These are phyloP conservation scores for Thecophora atra DNA, from an alignment of 2,888 invertebrate species.

Conservation along the genomic window DNA sequence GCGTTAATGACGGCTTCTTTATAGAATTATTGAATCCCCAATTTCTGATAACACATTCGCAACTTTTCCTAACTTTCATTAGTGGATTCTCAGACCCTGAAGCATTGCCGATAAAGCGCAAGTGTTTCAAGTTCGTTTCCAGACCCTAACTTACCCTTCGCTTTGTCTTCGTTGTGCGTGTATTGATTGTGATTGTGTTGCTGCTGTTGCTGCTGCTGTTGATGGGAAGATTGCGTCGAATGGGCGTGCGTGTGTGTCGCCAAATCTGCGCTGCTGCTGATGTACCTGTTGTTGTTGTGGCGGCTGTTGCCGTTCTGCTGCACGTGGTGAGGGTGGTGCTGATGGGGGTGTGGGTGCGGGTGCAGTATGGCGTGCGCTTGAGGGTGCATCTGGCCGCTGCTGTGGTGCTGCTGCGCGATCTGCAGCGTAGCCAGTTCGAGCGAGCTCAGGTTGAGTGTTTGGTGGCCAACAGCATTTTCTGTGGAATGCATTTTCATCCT, in stretches of 20 bases:
- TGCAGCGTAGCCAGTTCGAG: slow-evolving; percentile 25
- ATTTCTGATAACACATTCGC: too few species aligned
- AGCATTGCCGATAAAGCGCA: too few species aligned
- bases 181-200: slow-evolving; percentile 25
- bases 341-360: slow-evolving; percentile 17
- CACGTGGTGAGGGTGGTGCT: slow-evolving; percentile 6
- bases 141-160: slow-evolving; percentile 23
- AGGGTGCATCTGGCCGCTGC: slow-evolving; percentile 14
- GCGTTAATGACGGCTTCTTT: too few species aligned
- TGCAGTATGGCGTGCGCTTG: slow-evolving; percentile 17
- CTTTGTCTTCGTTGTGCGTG: slow-evolving; percentile 29
- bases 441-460: slow-evolving; percentile 21
- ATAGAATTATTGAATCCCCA: too few species aligned
- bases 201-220: slow-evolving; percentile 6
- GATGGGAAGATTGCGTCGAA: background rate
- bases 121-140: background rate
- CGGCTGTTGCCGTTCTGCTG: slow-evolving; percentile 18
- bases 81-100: too few species aligned
- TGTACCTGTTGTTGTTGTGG: background rate
- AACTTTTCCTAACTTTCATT: too few species aligned
- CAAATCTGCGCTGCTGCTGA: slow-evolving; percentile 23
- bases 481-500: slow-evolving; percentile 45
- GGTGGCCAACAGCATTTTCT: too few species aligned
- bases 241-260: slow-evolving; percentile 14
- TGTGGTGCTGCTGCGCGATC: slow-evolving; percentile 22